Base-by-base conservation (phyloP, 1,140 invertebrate species). In the Drosophila watanabei region DNA sequence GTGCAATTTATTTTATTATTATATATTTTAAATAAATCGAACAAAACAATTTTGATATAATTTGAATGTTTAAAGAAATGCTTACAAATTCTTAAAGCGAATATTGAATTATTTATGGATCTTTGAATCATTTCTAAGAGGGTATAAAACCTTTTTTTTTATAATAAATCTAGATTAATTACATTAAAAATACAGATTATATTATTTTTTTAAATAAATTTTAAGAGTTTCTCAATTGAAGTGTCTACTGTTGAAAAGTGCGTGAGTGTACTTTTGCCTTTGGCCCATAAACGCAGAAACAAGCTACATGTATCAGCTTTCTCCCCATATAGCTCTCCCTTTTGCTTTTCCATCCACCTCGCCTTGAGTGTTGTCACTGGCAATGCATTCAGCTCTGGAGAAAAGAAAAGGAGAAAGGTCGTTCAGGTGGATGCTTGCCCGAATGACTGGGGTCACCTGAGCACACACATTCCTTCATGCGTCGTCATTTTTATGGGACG, bases 401-500 rank as follows among this genome's bases (percentile, higher is more conserved):
- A 43, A 73, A 61, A 28, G 11, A 18, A 39, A 73, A 18, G 18
- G n/a, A 8, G 20, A 24, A 60, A 71, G 68, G 70, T 58, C 68
- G 52, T 24, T 35, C 35, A 71, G 66, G 66, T 60, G 28, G 63
- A 69, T 69, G 64, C 49, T 41, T 24, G 18, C 46, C 61, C 13
- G 48, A 39, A 39, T 51, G 51, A 71, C 35, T 32, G 68, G 63
- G 78, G 52, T 80, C 76, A 83, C 80, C 84, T 83, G 83, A 46
- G 60, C 43, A 51, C 75, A 48, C 52, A 65, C 43, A 80, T 71
- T 79, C 76, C 46, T 72, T 57, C 66, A 79, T 64, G 59, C 48
- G 32, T 57, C 66, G 69, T 79, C 60, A 78, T 79, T 89, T 89
- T 89, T 90, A 90, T 89, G 75, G 72, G 46, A 76, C 78, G 59